phyloP scores from a whole-genome alignment of 2,797 vertebrate genomes.

The Vespertilio murinus region DNA sequence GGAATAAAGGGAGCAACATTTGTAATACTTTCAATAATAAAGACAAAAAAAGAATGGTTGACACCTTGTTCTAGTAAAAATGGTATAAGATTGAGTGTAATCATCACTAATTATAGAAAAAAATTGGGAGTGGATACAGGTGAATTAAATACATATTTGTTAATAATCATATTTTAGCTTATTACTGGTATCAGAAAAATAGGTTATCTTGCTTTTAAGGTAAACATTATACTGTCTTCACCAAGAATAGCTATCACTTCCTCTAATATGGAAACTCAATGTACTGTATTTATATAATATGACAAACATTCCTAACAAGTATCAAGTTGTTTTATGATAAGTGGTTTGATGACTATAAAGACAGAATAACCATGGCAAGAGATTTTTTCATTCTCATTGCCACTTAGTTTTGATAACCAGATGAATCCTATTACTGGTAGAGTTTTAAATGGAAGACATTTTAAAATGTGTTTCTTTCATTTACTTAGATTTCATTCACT shows the following conservation, averaged over 20 bases:
- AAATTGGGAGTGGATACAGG: neutral
- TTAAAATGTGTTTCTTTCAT: neutral
- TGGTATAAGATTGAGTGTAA: neutral
- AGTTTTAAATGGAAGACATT: neutral
- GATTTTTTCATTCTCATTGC: neutral
- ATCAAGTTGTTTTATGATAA: neutral
- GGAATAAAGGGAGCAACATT: neutral
- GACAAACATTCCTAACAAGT: neutral
- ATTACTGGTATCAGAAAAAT: neutral
- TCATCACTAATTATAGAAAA: neutral
- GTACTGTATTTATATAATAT: neutral
- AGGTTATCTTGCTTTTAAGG: neutral
- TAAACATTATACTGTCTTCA: neutral
- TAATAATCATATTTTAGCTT: neutral
- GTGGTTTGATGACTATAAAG: neutral
- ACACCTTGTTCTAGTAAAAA: neutral
- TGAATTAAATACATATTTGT: neutral
- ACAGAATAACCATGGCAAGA: neutral
- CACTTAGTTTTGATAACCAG: neutral
- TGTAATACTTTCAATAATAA: too few relatives aligned
- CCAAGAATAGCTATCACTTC: neutral
- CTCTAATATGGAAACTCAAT: neutral
- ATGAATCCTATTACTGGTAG: neutral
- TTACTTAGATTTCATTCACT: neutral
- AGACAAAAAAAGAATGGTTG: neutral